Percentiles rank a stretch among this genome's conserved stretches.
phyloP scores from a whole-genome alignment of 2,888 invertebrate species.

The Lacanobia wlatinum region DNA sequence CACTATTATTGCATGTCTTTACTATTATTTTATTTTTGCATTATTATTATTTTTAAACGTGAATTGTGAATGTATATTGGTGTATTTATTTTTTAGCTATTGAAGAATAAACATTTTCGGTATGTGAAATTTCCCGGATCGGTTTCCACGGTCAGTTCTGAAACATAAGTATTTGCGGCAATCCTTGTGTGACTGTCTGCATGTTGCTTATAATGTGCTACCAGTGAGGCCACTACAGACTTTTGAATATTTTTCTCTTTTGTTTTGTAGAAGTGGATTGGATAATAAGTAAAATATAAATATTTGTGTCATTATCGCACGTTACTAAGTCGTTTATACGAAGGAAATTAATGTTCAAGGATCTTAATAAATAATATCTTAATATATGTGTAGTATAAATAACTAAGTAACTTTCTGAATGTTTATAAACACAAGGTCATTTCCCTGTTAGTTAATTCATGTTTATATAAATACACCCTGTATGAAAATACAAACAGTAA shows the following conservation, averaged over 20 bases:
- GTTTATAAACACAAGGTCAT: no score
- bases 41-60: conserved; percentile 68
- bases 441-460: no score
- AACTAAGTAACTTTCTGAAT: no score
- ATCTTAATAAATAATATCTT: no score
- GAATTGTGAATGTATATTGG: conserved; percentile 88
- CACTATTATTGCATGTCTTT: conserved; percentile 56
- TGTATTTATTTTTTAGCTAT: conserved; percentile 90
- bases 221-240: conserved; percentile 42
- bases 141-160: conserved; percentile 88
- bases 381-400: no score
- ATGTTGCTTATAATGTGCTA: conserved; percentile 79
- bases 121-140: conserved; percentile 91
- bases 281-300: not conserved
- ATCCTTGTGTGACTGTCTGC: conserved; percentile 84
- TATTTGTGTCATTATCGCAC: not conserved
- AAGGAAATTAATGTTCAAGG: not conserved
- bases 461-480: no score
- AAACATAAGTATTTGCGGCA: conserved; percentile 78
- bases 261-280: not conserved
- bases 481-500: not conserved
- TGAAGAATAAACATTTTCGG: conserved; percentile 91
- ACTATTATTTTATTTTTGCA: conserved; percentile 59
- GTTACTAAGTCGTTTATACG: not conserved
- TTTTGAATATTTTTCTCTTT: conserved; percentile 41